A percentile compares a stretch with the other conserved stretches of the same genome.
phyloP scores from a whole-genome alignment of 2,888 invertebrate species.

The Acanthosoma haemorrhoidale region DNA sequence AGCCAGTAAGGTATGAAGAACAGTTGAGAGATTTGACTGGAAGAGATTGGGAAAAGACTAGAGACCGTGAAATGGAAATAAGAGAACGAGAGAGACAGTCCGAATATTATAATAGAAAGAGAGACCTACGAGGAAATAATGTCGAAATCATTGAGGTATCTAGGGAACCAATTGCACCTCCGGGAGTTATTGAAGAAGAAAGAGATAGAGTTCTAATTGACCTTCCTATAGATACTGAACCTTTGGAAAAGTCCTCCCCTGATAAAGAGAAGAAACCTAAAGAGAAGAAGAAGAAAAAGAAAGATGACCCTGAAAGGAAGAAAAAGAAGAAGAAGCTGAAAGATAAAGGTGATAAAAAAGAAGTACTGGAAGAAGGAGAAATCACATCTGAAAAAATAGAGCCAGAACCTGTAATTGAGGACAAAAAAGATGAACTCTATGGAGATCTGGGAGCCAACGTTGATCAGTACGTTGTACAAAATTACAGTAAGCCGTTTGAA shows the following conservation, averaged over 20 bases:
- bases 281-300: constrained; percentile 42
- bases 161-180: constrained; percentile 12
- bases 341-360: constrained; percentile 37
- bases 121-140: constrained; percentile 18
- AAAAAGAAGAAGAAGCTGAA: constrained; percentile 38
- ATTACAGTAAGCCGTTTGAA: constrained; percentile 44
- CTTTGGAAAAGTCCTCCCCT: constrained; percentile 42
- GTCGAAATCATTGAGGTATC: constrained; percentile 27
- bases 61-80: constrained; percentile 41
- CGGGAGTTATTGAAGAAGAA: constrained; percentile 35
- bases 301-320: constrained; percentile 40
- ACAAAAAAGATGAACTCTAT: constrained; percentile 46
- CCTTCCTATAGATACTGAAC: constrained; percentile 26
- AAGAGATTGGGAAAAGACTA: constrained; percentile 41
- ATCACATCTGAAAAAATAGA: constrained; percentile 41
- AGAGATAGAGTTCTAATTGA: constrained; percentile 43
- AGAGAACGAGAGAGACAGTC: constrained; percentile 42
- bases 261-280: constrained; percentile 44
- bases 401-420: constrained; percentile 24
- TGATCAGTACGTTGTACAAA: constrained; percentile 55
- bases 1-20: constrained; percentile 2
- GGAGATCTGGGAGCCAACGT: constrained; percentile 48
- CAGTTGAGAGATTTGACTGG: constrained; percentile 33
- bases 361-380: constrained; percentile 35
- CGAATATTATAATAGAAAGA: constrained; percentile 32